A percentile compares a stretch with the other conserved stretches of the same genome.
These are phyloP conservation scores for Asobara japonica DNA, from an alignment of 1,140 invertebrate genomes.

Conservation along the genomic window DNA sequence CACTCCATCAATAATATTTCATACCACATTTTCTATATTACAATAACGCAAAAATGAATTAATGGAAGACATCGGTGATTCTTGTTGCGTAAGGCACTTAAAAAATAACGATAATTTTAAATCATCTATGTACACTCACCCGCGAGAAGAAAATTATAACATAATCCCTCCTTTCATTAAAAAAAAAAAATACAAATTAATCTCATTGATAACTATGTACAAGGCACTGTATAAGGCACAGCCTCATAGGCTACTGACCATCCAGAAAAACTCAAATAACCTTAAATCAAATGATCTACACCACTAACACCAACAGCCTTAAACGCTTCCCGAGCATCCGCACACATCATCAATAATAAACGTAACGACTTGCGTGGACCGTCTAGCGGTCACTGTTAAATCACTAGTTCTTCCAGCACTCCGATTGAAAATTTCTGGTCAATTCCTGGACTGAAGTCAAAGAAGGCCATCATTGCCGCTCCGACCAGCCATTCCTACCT, in stretches of 20 bases:
- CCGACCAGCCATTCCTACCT: too few species aligned
- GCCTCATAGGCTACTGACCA: conserved; percentile 59
- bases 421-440: too few species aligned
- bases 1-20: neutral
- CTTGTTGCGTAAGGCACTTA: conserved; percentile 68
- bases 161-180: neutral
- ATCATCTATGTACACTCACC: conserved; percentile 48
- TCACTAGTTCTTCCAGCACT: neutral
- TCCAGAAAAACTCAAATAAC: conserved; percentile 11
- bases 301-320: neutral
- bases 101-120: conserved; percentile 44
- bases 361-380: neutral
- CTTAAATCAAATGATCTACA: neutral
- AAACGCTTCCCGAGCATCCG: neutral
- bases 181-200: neutral
- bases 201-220: conserved; percentile 42
- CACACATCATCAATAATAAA: conserved; percentile 7
- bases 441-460: too few species aligned
- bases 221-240: conserved; percentile 63
- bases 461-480: too few species aligned
- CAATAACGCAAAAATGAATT: conserved; percentile 36
- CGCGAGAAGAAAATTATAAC: conserved; percentile 22
- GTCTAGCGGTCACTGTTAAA: neutral
- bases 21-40: neutral
- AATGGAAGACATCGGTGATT: conserved; percentile 67